Evolutionary conservation across 2,888 invertebrate genomes (phyloP), one percentile per base, ranked within the genome.

Genomic region (Lasius fuliginosus): DNA sequence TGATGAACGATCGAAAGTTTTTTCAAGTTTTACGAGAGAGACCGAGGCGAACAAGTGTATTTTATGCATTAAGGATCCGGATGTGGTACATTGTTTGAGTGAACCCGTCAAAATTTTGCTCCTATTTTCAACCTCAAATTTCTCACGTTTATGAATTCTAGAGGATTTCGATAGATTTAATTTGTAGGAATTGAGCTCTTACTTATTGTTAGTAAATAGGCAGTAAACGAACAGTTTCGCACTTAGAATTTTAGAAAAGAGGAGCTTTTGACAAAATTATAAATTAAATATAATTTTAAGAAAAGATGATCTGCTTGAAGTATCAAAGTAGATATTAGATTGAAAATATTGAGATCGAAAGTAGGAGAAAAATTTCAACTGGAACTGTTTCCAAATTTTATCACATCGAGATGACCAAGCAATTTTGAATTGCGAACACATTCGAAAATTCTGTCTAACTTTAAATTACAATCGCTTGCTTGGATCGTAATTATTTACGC

Each of bases 401-500:
- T 60, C 33, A n/a, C 33, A 8, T n/a, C 8, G 42, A 27, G 8
- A 42, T 42, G 18, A 12, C 18, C 18, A 33, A 33, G 23, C 49
- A 23, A 23, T 79, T 60, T 58, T 58, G 58, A 42, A 69, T 42
- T 46, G 15, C 4, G 4, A 33, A 60, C 30, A 11, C 56, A 12
- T 33, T 71, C 27, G 40, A 30, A 60, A 73, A 23, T 46, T 33
- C 60, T 12, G 11, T 27, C 40, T 9, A 58, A 58, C 15, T 42
- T 46, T 33, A 33, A 42, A 42, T 3, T 33, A 27, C 27, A 27
- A 60, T 60, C n/a, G 4, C 11, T 46, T 33, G 8, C n/a, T 36
- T 36, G 23, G 9, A 8, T 30, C 15, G 69, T 53, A 18, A 56
- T 68, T 68, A 71, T 60, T 27, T 40, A 53, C 68, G 67, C 33